Conservation (phyloP, 2,888 invertebrate species). For the Carterocephalus palaemon region DNA sequence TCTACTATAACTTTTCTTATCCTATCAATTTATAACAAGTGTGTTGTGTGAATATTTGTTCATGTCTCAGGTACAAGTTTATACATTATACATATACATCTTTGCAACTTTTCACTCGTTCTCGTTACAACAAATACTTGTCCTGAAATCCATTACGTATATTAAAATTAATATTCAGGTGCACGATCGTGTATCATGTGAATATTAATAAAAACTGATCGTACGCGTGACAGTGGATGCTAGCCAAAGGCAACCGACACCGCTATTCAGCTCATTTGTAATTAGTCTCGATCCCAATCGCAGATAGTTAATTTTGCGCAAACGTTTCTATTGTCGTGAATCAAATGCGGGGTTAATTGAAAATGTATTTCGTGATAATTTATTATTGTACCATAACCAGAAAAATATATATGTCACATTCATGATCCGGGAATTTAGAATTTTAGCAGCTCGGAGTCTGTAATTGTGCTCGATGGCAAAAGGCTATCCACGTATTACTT, state of each 20-base stretch:
- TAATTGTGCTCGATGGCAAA: no score
- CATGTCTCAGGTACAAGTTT: no score
- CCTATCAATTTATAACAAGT: no score
- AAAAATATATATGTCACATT: no score
- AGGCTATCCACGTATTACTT: no score
- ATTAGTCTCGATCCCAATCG: neutral
- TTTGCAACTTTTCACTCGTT: no score
- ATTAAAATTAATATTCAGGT: constrained; percentile 28
- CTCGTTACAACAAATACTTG: neutral
- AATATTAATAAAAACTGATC: constrained; percentile 5
- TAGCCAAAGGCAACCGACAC: constrained; percentile 2
- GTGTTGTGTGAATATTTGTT: no score
- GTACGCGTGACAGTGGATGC: neutral
- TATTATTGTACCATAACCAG: no score
- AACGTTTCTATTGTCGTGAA: neutral
- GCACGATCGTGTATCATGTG: constrained; percentile 3
- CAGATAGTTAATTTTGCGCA: constrained; percentile 3
- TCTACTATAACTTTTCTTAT: no score
- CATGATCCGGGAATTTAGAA: no score
- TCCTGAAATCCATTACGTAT: constrained; percentile 20
- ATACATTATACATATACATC: no score
- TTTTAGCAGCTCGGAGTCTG: no score
- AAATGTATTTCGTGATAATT: neutral
- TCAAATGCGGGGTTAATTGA: constrained; percentile 10
- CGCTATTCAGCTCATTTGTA: constrained; percentile 1